phyloP scores from a whole-genome alignment of 2,797 vertebrate genomes.

The Philypnodon macrostomus region DNA sequence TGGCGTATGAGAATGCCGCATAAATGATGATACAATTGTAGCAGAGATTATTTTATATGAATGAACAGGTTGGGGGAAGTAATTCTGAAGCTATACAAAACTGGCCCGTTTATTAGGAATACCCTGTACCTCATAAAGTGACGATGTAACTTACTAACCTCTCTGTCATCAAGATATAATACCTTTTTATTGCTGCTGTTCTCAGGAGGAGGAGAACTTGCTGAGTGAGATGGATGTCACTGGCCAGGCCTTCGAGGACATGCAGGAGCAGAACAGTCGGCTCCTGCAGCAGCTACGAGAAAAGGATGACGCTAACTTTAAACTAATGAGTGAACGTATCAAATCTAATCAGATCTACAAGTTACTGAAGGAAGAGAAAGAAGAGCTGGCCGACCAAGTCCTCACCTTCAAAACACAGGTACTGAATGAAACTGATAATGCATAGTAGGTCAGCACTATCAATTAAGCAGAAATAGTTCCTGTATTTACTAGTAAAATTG shows the following conservation, averaged over 20 bases:
- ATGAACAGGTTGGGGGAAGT: no score
- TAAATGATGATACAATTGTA: slow-evolving; percentile 15
- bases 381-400: slow-evolving; percentile 90
- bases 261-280: slow-evolving; percentile 94
- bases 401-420: slow-evolving; percentile 92
- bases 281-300: slow-evolving; percentile 89
- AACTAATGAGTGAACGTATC: slow-evolving; percentile 92
- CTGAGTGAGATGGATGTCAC: slow-evolving; percentile 93
- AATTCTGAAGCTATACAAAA: no score
- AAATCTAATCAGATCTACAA: slow-evolving; percentile 97
- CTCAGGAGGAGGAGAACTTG: slow-evolving; percentile 87
- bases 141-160: no score
- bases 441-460: no score
- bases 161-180: no score
- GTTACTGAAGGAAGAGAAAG: slow-evolving; percentile 91
- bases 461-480: no score
- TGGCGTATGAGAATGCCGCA: slow-evolving; percentile 20
- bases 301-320: slow-evolving; percentile 94
- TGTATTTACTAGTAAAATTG: no score
- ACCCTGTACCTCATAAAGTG: no score
- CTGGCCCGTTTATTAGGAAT: no score
- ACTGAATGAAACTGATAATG: not conserved
- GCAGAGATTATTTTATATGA: not conserved
- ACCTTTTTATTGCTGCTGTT: slow-evolving; percentile 30
- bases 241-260: slow-evolving; percentile 92